These are phyloP conservation scores for Grallaria varia DNA, from an alignment of 2,113 vertebrate genomes.

Conservation along the genomic window DNA sequence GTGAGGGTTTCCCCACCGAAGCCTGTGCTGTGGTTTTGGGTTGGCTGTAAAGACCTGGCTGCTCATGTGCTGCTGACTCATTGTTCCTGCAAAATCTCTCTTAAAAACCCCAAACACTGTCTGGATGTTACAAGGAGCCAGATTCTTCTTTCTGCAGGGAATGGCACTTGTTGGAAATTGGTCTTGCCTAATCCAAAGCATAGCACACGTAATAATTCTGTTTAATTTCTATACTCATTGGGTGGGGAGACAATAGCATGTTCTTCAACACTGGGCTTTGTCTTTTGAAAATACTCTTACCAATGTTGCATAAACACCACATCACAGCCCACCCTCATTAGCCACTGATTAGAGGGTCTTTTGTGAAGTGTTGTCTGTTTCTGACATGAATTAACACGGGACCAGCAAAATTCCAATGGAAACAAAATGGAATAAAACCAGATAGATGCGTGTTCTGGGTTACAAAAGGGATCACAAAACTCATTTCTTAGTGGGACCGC, in stretches of 20 bases:
- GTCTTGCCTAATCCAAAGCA: background rate
- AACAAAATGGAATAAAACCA: background rate
- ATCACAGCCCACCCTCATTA: background rate
- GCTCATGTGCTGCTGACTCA: background rate
- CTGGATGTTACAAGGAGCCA: fast-evolving
- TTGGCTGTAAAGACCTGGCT: background rate
- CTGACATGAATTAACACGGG: slow-evolving; percentile 16
- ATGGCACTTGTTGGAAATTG: background rate
- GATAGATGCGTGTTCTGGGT: background rate
- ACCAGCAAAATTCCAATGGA: slow-evolving; percentile 15
- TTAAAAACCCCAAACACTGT: background rate
- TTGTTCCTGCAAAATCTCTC: background rate
- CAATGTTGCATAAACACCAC: background rate
- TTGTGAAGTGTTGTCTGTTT: slow-evolving; percentile 25
- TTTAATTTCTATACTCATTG: background rate
- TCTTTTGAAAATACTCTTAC: background rate
- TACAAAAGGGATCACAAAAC: background rate
- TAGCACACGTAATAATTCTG: background rate
- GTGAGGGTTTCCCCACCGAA: background rate
- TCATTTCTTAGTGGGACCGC: background rate
- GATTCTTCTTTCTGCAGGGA: background rate
- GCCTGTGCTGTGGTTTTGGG: fast-evolving
- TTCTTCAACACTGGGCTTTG: background rate
- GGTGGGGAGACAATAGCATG: background rate
- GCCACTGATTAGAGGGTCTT: slow-evolving; percentile 50